Percentiles rank a stretch among this genome's conserved stretches.
Evolutionary conservation across 2,113 vertebrate species (phyloP).

Genomic region (Burhinus oedicnemus): DNA sequence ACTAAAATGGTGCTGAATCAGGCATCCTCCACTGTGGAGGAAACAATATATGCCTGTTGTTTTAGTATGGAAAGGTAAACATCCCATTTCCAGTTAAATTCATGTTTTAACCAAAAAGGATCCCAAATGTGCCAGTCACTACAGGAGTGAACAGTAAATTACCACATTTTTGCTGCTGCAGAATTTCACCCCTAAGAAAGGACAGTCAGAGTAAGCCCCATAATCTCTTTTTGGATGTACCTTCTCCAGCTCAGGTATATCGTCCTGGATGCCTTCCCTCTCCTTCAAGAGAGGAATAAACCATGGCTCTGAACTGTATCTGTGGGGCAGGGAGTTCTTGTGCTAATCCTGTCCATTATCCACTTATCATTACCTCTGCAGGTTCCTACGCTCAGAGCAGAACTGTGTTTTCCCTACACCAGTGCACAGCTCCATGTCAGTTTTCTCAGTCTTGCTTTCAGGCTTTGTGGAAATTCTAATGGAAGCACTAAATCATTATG

Average conservation of each 20-base stretch:
- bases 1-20: background rate
- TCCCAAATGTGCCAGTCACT: background rate
- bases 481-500: conserved; percentile 4
- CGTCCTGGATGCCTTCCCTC: background rate
- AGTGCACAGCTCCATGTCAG: background rate
- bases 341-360: background rate
- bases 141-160: background rate
- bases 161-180: background rate
- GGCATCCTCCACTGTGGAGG: background rate
- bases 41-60: background rate
- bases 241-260: background rate
- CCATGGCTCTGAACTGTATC: background rate
- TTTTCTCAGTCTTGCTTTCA: background rate
- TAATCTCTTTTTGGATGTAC: background rate
- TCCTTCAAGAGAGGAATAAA: background rate
- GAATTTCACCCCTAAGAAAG: background rate
- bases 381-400: background rate
- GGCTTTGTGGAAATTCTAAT: background rate
- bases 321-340: background rate
- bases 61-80: background rate
- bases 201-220: background rate
- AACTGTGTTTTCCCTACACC: background rate
- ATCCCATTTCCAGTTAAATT: background rate
- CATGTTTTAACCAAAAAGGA: background rate
- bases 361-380: background rate